Conservation (phyloP, 23 tunicate genomes). For the Ciona savignyi region DNA sequence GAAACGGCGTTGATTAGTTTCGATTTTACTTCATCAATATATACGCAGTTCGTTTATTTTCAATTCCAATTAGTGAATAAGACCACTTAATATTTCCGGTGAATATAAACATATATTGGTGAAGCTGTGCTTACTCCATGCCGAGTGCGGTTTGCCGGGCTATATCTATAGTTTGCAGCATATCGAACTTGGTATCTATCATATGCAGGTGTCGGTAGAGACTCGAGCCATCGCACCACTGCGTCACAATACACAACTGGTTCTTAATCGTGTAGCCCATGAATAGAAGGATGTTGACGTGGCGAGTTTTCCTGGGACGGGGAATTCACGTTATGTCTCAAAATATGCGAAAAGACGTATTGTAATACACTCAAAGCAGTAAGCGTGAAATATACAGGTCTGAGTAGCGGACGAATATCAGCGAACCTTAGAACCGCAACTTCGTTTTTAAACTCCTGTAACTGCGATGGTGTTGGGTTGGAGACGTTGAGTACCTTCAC, state of each 20-base stretch:
- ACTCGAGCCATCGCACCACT: constrained; percentile 95
- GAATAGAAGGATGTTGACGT: constrained; percentile 82
- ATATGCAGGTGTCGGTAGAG: constrained; percentile 85
- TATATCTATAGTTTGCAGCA: constrained; percentile 81
- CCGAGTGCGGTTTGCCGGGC: constrained; percentile 94
- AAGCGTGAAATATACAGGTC: too few species aligned
- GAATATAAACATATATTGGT: too few species aligned
- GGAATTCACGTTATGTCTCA: too few species aligned
- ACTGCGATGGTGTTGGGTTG: constrained; percentile 77
- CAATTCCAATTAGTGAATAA: too few species aligned
- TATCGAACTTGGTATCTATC: constrained; percentile 70
- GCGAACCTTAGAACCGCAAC: constrained; percentile 94
- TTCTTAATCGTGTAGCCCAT: constrained; percentile 95
- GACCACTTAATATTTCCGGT: too few species aligned
- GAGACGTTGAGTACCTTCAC: constrained; percentile 86
- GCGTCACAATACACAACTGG: constrained; percentile 93
- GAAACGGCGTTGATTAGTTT: too few species aligned
- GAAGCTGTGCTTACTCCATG: constrained; percentile 70
- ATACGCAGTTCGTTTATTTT: too few species aligned
- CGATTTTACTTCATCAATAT: too few species aligned
- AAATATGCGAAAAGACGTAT: too few species aligned
- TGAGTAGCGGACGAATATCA: too few species aligned
- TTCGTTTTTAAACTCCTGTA: constrained; percentile 91
- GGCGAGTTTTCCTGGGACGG: constrained; percentile 74
- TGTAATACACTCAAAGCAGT: too few species aligned